These are phyloP conservation scores for Amazonetta brasiliensis DNA, from an alignment of 2,797 vertebrate genomes.

Conservation along the genomic window DNA sequence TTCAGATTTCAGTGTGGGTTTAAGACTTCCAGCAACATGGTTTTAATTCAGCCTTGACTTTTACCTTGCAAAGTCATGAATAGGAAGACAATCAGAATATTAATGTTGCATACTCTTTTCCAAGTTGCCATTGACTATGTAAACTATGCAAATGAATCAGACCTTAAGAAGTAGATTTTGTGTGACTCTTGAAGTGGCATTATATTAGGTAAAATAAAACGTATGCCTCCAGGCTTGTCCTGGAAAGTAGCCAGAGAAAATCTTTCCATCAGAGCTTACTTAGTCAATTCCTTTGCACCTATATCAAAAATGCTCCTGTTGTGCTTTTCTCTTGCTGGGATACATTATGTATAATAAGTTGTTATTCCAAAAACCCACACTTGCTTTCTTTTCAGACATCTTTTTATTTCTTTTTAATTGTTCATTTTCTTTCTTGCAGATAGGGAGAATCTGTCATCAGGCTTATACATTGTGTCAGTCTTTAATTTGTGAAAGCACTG, in stretches of 20 bases:
- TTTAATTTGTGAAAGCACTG: neutral
- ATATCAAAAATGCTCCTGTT: neutral
- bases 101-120: neutral
- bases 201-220: neutral
- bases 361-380: neutral
- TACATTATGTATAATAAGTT: neutral
- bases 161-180: neutral
- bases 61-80: neutral
- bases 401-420: neutral
- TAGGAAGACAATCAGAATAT: neutral
- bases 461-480: neutral
- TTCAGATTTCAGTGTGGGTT: neutral
- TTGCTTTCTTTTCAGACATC: neutral
- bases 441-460: neutral
- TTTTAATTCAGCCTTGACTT: constrained; percentile 1
- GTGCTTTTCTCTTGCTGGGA: neutral
- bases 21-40: neutral
- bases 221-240: neutral
- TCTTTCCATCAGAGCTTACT: neutral
- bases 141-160: neutral
- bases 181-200: neutral
- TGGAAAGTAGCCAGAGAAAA: neutral
- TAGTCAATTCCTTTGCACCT: neutral
- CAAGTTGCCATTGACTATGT: neutral
- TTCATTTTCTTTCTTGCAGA: neutral